These are phyloP conservation scores for Microctonus hyperodae DNA, from an alignment of 2,888 invertebrate species.

Conservation along the genomic window DNA sequence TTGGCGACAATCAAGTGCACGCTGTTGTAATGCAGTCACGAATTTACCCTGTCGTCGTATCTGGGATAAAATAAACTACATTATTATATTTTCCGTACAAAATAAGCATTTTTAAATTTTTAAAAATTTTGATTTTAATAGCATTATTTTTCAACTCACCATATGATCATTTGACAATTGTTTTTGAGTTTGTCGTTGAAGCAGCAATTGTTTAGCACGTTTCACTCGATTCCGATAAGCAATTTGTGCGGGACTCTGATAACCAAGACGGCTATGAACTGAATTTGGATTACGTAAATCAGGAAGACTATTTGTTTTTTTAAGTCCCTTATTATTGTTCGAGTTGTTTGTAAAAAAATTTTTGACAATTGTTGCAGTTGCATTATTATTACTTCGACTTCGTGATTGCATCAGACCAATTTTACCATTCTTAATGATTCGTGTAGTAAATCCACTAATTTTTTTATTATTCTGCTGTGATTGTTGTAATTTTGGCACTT, in stretches of 20 bases:
- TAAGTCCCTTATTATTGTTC: conserved; percentile 45
- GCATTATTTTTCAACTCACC: conserved; percentile 46
- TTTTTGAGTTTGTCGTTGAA: conserved; percentile 56
- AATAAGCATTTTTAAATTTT: neutral
- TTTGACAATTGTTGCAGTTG: conserved; percentile 40
- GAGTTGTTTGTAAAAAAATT: conserved; percentile 44
- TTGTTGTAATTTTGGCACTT: conserved; percentile 30
- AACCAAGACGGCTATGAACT: conserved; percentile 59
- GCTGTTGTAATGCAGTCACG: conserved; percentile 50
- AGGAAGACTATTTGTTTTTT: conserved; percentile 57
- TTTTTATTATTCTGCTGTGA: conserved; percentile 40
- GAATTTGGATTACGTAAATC: conserved; percentile 58
- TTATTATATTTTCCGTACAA: neutral
- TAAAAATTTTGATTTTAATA: conserved; percentile 1
- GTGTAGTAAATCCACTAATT: conserved; percentile 44
- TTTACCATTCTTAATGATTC: conserved; percentile 46
- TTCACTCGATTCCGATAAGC: conserved; percentile 60
- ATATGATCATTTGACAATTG: conserved; percentile 51
- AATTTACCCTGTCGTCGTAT: conserved; percentile 48
- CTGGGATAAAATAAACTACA: conserved; percentile 38
- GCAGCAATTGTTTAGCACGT: conserved; percentile 55
- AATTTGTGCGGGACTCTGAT: conserved; percentile 59
- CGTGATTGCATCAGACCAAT: conserved; percentile 53
- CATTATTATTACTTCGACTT: conserved; percentile 52
- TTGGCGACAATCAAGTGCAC: conserved; percentile 50